Percentiles rank a stretch among this genome's conserved stretches.
These are phyloP conservation scores for Hippocampus mohnikei DNA, from an alignment of 2,113 vertebrate species.

Conservation along the genomic window DNA sequence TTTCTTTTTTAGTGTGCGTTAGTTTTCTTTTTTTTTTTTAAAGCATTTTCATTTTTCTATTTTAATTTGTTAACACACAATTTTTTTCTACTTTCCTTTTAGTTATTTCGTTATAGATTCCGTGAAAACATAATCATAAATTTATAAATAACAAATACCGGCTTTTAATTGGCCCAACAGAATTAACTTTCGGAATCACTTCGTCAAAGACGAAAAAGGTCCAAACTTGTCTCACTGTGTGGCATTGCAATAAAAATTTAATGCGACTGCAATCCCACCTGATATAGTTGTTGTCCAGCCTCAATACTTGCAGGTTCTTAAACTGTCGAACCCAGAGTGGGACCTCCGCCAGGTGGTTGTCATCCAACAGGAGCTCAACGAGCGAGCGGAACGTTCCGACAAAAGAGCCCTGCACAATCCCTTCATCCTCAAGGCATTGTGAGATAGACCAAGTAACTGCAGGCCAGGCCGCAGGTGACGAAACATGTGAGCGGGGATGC, in stretches of 20 bases:
- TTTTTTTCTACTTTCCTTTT: too few species aligned
- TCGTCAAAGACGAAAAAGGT: background rate
- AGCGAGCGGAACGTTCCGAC: slow-evolving; percentile 72
- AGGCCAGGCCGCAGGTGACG: slow-evolving; percentile 72
- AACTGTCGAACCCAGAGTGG: slow-evolving; percentile 74
- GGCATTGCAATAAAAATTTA: background rate
- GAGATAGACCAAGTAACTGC: slow-evolving; percentile 70
- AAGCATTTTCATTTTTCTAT: too few species aligned
- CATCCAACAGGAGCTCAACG: slow-evolving; percentile 72
- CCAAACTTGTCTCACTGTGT: background rate
- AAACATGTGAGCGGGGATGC: slow-evolving; percentile 66
- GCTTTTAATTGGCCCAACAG: background rate
- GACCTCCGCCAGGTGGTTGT: slow-evolving; percentile 71
- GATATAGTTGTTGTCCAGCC: slow-evolving; percentile 76
- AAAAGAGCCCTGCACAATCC: slow-evolving; percentile 64
- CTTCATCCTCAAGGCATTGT: slow-evolving; percentile 63
- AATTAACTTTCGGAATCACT: background rate
- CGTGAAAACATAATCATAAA: too few species aligned
- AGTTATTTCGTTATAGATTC: too few species aligned
- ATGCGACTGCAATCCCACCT: slow-evolving; percentile 52
- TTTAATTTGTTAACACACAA: too few species aligned
- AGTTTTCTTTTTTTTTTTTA: too few species aligned
- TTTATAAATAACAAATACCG: background rate
- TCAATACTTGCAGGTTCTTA: slow-evolving; percentile 69
- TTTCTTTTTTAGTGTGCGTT: too few species aligned